A percentile compares a stretch with the other conserved stretches of the same genome.
phyloP scores from a whole-genome alignment of 2,113 vertebrate genomes.

The Phrynocephalus versicolor region DNA sequence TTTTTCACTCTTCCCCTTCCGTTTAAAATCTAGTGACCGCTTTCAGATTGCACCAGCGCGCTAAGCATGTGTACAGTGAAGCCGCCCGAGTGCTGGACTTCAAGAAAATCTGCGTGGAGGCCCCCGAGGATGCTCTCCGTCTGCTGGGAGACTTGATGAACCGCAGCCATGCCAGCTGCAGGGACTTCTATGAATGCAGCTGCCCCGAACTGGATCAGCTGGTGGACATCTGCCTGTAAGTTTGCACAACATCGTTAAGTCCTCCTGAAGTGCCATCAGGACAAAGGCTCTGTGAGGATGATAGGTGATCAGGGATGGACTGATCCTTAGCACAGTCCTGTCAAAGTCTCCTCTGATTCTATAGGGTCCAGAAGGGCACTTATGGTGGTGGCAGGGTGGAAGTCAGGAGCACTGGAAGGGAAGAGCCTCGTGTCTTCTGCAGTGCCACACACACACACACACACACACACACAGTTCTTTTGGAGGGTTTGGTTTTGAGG shows the following conservation, averaged over 20 bases:
- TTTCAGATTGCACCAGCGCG: slow-evolving; percentile 91
- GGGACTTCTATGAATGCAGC: slow-evolving; percentile 94
- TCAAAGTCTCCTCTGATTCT: no score
- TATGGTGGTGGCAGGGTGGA: no score
- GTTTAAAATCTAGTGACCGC: slow-evolving; percentile 73
- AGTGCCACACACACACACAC: no score
- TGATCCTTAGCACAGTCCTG: slow-evolving; percentile 32
- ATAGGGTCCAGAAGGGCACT: no score
- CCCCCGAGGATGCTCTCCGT: slow-evolving; percentile 73
- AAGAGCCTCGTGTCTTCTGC: no score
- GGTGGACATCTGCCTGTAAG: slow-evolving; percentile 94
- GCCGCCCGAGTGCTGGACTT: slow-evolving; percentile 90
- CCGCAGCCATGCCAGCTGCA: slow-evolving; percentile 92
- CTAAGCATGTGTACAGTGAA: slow-evolving; percentile 92
- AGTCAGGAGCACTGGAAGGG: no score
- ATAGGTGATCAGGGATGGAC: slow-evolving; percentile 53
- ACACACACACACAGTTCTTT: no score
- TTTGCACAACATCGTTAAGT: slow-evolving; percentile 51
- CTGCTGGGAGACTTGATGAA: slow-evolving; percentile 93
- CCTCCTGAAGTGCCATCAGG: slow-evolving; percentile 54
- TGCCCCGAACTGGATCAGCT: slow-evolving; percentile 92
- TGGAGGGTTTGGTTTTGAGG: no score
- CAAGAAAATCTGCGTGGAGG: slow-evolving; percentile 83
- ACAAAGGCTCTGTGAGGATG: slow-evolving; percentile 44
- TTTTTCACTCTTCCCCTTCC: neutral